Evolutionary conservation across 1,140 invertebrate species (phyloP), one percentile per base, ranked within the genome.

Genomic region (Zaprionus camerounensis): DNA sequence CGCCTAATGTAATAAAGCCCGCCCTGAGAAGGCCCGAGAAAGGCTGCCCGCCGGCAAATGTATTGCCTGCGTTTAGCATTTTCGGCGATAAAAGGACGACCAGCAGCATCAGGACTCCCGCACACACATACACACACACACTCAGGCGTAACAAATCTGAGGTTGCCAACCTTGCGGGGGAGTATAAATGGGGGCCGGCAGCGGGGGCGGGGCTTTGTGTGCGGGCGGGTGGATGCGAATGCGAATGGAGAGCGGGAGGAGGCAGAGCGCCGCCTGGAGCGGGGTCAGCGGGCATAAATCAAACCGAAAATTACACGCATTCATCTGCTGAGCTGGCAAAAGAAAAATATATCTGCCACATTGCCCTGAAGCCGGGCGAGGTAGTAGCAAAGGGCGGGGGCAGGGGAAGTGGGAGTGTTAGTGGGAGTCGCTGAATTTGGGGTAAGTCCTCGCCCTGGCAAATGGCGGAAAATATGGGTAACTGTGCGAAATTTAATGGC

Each of bases 291-390:
- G 81, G 63, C 78, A 92, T 92, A 92, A 92, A 92, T 92, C 91
- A 92, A 85, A 92, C 78, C 79, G 80, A 91, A 92, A 92, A 88
- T 92, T 92, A 91, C 88, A 88, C 79, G 86, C 91, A 91, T 92
- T 92, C 84, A 91, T 92, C 80, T 92, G 86, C 91, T 92, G 86
- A 88, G 85, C 86, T 90, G 82, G 85, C 85, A 90, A 84, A 91
- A 91, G 81, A 71, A 81, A 81, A 88, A 88, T 75, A 81, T 81
- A 87, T 87, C 84, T 88, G 84, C 84, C 84, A 87, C 84, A 88
- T 88, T 87, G 84, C 81, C 78, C 76, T 26, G 57, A 57, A 38
- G 67, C 36, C 64, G 34, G 31, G 31, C 9, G 31, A 34, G 31
- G 44, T 38, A 46, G 49, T 28, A n/a, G 7, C 4, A 22, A 20